These are phyloP conservation scores for Nyleta sp. DNA, from an alignment of 2,888 invertebrate genomes.

Conservation along the genomic window DNA sequence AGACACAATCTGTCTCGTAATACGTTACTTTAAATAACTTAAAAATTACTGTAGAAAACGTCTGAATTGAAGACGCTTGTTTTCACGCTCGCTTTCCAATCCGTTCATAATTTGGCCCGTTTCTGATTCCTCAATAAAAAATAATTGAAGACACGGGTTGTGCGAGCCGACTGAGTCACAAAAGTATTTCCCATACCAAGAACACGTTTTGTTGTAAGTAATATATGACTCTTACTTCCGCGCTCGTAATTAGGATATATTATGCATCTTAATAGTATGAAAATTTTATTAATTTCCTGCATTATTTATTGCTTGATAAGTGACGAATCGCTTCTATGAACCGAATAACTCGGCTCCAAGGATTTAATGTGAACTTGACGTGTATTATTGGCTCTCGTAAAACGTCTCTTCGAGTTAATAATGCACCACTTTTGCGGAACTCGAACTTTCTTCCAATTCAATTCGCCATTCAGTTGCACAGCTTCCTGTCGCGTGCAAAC, in stretches of 20 bases:
- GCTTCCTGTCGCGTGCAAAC: too few species aligned
- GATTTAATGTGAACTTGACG: slow-evolving; percentile 42
- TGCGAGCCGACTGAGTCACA: slow-evolving; percentile 30
- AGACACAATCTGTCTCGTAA: too few species aligned
- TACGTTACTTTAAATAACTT: too few species aligned
- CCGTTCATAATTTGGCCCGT: too few species aligned
- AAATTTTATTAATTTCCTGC: slow-evolving; percentile 44
- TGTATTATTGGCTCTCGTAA: slow-evolving; percentile 20
- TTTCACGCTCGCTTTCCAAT: too few species aligned
- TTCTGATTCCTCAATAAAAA: neutral
- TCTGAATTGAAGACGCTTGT: too few species aligned
- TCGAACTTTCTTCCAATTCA: too few species aligned
- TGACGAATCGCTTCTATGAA: slow-evolving; percentile 52
- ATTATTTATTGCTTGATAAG: slow-evolving; percentile 41
- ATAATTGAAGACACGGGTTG: slow-evolving; percentile 20
- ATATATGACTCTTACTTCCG: slow-evolving; percentile 52
- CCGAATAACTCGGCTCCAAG: slow-evolving; percentile 34
- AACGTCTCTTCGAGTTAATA: too few species aligned
- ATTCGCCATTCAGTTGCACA: too few species aligned
- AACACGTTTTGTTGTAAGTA: slow-evolving; percentile 33
- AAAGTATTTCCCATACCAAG: slow-evolving; percentile 41
- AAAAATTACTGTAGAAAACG: too few species aligned
- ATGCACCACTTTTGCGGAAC: too few species aligned
- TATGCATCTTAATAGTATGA: slow-evolving; percentile 34
- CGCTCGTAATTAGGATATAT: slow-evolving; percentile 55